Evolutionary conservation across 2,888 invertebrate genomes (phyloP), one percentile per base, ranked within the genome.

Genomic region (Azorinus chamasolen): DNA sequence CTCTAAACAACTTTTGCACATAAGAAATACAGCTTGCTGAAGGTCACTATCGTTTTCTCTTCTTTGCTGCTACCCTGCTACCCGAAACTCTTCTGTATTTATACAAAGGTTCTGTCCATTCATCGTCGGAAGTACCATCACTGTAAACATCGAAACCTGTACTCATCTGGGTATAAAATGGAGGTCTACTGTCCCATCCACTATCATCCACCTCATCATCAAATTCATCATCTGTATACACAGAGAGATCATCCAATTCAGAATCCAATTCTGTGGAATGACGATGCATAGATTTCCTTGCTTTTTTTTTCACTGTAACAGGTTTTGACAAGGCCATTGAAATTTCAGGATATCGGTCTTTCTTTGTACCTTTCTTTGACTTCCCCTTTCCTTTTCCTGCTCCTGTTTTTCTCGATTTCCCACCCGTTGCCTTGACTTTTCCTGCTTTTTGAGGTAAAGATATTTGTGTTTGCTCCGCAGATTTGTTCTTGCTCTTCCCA

Each of bases 281-380:
- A 6, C 32, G 32, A 10, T 32, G 32, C 5, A 10, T 6, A 32
- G 4, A 6, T 32, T 32, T 32, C n/a, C 12, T 57, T n/a, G 12
- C 55, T 22, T 8, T 32, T 14, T 22, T 16, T 50, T 22, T 37
- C 10, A 14, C 25, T 50, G 25, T 20, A 14, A 62, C 39, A 12
- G 82, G 75, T 53, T 79, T 76, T 45, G 79, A 62, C n/a, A 86
- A 43, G 1, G 84, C 84, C 69, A 76, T 79, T 55, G 82, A 80
- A 18, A 86, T 71, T 37, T 86, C 77, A 10, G 84, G 82, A 57
- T 83, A 86, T 55, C 75, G 83, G 14, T 78, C 83, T 22, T 63
- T 39, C 39, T 73, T 76, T 39, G 57, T 20, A 37, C 24, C 32
- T 58, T 41, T 41, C 18, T 22, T 16, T 37, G 39, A 12, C 32